Percentiles rank a stretch among this genome's conserved stretches.
Conservation (phyloP, 2,113 vertebrate species). For the Leptodactylus fuscus region DNA sequence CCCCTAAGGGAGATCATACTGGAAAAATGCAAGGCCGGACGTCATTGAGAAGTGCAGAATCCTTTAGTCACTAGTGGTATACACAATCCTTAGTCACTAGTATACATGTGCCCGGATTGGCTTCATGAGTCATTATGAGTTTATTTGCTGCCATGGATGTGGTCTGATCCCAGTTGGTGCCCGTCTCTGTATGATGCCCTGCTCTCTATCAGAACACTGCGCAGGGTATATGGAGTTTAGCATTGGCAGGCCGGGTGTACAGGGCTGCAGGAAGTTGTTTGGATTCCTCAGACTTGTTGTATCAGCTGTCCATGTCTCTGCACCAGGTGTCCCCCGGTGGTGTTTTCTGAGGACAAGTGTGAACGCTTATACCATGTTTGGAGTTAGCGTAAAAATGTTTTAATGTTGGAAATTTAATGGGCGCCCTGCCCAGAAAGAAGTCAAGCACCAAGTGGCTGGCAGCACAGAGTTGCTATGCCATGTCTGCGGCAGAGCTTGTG, state of each 20-base stretch:
- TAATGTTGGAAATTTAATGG: not conserved
- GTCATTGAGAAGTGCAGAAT: not conserved
- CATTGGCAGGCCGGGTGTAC: too few relatives aligned
- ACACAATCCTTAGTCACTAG: too few relatives aligned
- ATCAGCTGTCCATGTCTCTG: constrained; percentile 8
- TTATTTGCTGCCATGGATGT: not conserved
- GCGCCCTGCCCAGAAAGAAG: not conserved
- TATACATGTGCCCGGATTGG: too few relatives aligned
- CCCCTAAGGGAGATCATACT: too few relatives aligned
- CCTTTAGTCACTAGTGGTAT: not conserved
- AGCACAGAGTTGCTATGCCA: too few relatives aligned
- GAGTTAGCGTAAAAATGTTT: not conserved
- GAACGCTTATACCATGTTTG: constrained; percentile 39
- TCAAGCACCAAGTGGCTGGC: not conserved
- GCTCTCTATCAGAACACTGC: too few relatives aligned
- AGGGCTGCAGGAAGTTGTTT: not conserved
- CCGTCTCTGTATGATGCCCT: too few relatives aligned
- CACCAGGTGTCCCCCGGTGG: constrained; percentile 2
- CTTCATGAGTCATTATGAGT: not conserved
- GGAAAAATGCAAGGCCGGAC: not conserved
- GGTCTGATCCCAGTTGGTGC: too few relatives aligned
- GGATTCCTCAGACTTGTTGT: constrained; percentile 13
- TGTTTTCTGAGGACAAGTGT: constrained; percentile 39
- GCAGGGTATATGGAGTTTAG: too few relatives aligned
- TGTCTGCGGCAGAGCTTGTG: not conserved